These are phyloP conservation scores for Euspilapteryx auroguttella DNA, from an alignment of 2,888 invertebrate species.

Conservation along the genomic window DNA sequence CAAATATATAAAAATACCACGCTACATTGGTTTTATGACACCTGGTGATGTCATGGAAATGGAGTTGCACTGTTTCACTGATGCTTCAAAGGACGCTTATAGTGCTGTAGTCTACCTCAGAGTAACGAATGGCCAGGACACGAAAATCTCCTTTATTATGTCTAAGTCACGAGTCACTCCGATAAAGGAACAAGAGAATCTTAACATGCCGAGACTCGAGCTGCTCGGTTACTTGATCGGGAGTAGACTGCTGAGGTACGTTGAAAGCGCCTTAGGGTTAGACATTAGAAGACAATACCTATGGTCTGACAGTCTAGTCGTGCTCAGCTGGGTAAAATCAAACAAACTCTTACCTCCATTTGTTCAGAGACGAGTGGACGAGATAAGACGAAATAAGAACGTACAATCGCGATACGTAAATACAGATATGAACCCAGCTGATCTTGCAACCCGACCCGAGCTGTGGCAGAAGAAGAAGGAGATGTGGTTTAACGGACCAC, in stretches of 20 bases:
- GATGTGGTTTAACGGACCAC: slow-evolving; percentile 6
- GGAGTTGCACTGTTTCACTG: slow-evolving; percentile 2
- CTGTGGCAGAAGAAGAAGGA: slow-evolving; percentile 2
- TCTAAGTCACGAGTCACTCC: slow-evolving; percentile 2
- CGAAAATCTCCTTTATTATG: slow-evolving; percentile 1
- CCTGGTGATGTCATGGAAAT: too few species aligned
- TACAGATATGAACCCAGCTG: slow-evolving; percentile 5
- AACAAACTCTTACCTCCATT: slow-evolving; percentile 9
- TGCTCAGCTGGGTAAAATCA: slow-evolving; percentile 5
- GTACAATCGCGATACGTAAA: background rate
- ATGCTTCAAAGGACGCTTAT: slow-evolving; percentile 5
- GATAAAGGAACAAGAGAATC: too few species aligned
- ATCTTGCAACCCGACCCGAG: slow-evolving; percentile 6
- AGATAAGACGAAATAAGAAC: slow-evolving; percentile 6
- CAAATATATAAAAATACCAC: background rate
- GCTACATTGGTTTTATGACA: background rate
- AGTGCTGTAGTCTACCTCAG: slow-evolving; percentile 1
- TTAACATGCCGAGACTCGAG: too few species aligned
- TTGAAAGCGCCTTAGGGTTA: background rate
- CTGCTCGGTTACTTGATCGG: too few species aligned
- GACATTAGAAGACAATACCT: background rate
- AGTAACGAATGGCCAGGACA: background rate
- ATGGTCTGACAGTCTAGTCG: background rate
- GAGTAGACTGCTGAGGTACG: slow-evolving; percentile 5
- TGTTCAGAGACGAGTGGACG: slow-evolving; percentile 6